These are phyloP conservation scores for Myodes glareolus DNA, from an alignment of 2,113 vertebrate species.

Conservation along the genomic window DNA sequence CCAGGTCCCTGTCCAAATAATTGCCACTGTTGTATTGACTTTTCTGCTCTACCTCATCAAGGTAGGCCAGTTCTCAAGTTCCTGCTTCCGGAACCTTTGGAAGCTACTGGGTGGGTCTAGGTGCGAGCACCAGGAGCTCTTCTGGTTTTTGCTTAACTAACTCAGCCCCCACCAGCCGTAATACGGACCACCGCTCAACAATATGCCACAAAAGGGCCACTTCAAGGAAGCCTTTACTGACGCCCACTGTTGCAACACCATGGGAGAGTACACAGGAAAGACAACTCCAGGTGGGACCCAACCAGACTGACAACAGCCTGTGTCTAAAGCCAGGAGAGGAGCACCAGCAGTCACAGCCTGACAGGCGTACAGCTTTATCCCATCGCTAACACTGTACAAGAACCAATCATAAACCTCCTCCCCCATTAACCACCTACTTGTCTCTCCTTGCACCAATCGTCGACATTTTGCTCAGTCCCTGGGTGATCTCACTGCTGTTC, in stretches of 20 bases:
- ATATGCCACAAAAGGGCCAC: neutral
- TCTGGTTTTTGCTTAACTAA: neutral
- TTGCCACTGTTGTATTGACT: too few relatives aligned
- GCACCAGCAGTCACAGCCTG: neutral
- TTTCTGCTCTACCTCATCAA: too few relatives aligned
- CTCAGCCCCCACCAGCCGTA: neutral
- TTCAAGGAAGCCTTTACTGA: neutral
- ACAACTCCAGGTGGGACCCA: neutral
- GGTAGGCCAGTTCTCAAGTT: neutral
- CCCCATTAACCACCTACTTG: neutral
- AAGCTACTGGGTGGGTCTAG: neutral
- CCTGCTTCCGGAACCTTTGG: neutral
- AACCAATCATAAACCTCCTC: neutral
- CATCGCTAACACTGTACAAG: neutral
- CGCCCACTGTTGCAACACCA: neutral
- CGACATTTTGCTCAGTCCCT: too few relatives aligned
- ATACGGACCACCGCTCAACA: neutral
- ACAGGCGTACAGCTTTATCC: neutral
- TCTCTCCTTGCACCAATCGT: neutral
- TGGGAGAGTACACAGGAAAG: neutral
- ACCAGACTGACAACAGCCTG: neutral
- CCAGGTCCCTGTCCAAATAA: too few relatives aligned
- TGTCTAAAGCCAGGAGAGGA: neutral
- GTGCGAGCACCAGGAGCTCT: neutral
- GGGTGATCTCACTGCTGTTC: neutral